Evolutionary conservation across 1,140 invertebrate genomes (phyloP).

Genomic region (Drosophila bocki): DNA sequence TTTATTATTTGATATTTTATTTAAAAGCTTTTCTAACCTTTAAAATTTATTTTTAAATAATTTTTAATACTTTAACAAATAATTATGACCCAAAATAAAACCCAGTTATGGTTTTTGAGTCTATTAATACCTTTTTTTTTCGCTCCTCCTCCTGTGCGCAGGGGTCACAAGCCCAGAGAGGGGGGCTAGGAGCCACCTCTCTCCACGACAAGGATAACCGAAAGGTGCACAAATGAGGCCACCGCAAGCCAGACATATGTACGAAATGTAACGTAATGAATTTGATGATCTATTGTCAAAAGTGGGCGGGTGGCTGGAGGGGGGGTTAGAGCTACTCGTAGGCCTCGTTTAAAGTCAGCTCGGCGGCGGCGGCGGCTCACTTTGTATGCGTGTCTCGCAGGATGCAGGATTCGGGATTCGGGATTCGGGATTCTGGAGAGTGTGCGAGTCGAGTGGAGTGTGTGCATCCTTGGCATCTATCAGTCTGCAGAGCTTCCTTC

Average conservation of each 20-base stretch:
- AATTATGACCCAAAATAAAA: neutral
- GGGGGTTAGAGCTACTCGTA: neutral
- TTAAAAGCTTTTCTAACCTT: neutral
- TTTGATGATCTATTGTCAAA: slow-evolving; percentile 80
- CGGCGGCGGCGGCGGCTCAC: slow-evolving; percentile 52
- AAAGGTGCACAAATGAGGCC: slow-evolving; percentile 33
- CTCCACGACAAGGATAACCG: neutral
- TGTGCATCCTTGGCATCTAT: slow-evolving; percentile 78
- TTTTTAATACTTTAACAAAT: neutral
- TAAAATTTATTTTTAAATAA: neutral
- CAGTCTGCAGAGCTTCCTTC: slow-evolving; percentile 81
- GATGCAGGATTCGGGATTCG: slow-evolving; percentile 9
- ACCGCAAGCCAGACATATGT: slow-evolving; percentile 73
- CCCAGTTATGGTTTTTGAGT: neutral
- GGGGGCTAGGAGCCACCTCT: neutral
- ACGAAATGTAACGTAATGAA: slow-evolving; percentile 81
- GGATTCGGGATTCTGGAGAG: slow-evolving; percentile 8
- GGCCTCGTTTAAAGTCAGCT: slow-evolving; percentile 73
- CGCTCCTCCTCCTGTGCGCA: slow-evolving; percentile 45
- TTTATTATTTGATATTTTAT: neutral
- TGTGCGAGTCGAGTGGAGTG: slow-evolving; percentile 25
- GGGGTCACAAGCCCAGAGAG: slow-evolving; percentile 60
- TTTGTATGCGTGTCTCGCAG: slow-evolving; percentile 73
- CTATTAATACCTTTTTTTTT: slow-evolving; percentile 25
- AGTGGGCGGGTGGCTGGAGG: slow-evolving; percentile 12